These are phyloP conservation scores for Columba guinea DNA, from an alignment of 2,797 vertebrate species.

Conservation along the genomic window DNA sequence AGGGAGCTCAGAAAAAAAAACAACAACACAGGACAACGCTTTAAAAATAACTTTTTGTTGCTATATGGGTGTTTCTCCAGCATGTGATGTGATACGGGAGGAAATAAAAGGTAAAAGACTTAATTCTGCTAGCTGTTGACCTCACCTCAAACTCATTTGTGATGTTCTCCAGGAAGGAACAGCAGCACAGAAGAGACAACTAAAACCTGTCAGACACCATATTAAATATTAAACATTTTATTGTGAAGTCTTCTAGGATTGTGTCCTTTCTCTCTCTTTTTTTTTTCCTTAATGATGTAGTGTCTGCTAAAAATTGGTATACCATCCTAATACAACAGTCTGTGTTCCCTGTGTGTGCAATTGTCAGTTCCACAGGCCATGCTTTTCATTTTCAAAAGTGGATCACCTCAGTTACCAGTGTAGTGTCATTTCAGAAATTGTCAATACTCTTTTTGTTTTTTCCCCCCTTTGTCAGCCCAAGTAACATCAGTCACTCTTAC, in stretches of 20 bases:
- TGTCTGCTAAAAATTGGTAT: background rate
- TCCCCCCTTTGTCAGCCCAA: background rate
- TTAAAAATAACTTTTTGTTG: background rate
- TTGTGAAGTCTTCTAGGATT: background rate
- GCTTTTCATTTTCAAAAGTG: background rate
- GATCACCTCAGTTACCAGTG: background rate
- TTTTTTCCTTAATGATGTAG: background rate
- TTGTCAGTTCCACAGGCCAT: background rate
- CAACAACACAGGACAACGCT: too few relatives aligned
- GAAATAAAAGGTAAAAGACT: background rate
- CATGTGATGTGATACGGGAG: accelerated
- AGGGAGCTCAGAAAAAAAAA: background rate
- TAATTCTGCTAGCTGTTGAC: background rate
- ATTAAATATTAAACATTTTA: background rate
- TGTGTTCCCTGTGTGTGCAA: accelerated
- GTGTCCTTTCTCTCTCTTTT: background rate
- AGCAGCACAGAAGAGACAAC: background rate
- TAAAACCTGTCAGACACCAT: background rate
- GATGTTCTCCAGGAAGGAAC: background rate
- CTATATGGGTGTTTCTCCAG: background rate
- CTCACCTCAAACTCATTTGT: background rate
- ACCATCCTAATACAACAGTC: background rate
- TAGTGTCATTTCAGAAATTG: background rate
- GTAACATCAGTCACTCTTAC: accelerated
- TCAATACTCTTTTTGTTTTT: background rate